Base-by-base conservation (phyloP, 2,888 invertebrate species). In the Seira sanloemensis region DNA sequence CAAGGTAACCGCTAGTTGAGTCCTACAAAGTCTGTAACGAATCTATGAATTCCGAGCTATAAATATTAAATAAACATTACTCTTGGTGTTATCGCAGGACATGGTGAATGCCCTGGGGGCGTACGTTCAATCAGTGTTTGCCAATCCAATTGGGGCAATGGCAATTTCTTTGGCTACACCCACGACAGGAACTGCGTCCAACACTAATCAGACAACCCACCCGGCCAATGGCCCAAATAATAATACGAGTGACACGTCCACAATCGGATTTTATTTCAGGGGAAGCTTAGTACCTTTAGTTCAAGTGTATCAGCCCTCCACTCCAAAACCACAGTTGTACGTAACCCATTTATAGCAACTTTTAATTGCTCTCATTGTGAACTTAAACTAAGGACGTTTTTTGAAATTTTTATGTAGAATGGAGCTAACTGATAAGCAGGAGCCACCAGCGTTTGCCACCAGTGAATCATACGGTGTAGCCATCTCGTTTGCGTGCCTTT, bases 401-500 rank as follows among this genome's bases (percentile, higher is more conserved):
- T 73, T 9, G 23, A 23, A 4, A 72, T 4, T 50, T 50, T 1
- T 23, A 72, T 72, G 87, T 92, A 97, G 98, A 90, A 93, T 99
- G 91, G 99, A 99, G 91, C 96, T 98, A 95, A 91, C 98, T 90
- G 99, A 99, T 90, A 97, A 98, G 91, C 94, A 95, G 19, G 99
- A 99, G 90, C 97, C 98, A 5, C 98, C 98, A 0, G 91, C 94
- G 12, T 96, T 99, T 88, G 97, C 97, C 12, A 88, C 88, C 1
- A 88, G 88, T n/a, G 98, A 99, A 88, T 98, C 99, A 0, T 99
- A 99, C 92, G 98, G 98, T 2, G 96, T 99, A 84, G 98, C 98
- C 0, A 94, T 99, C 58, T 97, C 98, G 0, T 98, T 98, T 92
- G 96, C 97, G 2, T 97, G 97, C 91, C 93, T 99, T 65, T 93